Conservation (phyloP, 2,888 invertebrate species). For the Megalurothrips usitatus region DNA sequence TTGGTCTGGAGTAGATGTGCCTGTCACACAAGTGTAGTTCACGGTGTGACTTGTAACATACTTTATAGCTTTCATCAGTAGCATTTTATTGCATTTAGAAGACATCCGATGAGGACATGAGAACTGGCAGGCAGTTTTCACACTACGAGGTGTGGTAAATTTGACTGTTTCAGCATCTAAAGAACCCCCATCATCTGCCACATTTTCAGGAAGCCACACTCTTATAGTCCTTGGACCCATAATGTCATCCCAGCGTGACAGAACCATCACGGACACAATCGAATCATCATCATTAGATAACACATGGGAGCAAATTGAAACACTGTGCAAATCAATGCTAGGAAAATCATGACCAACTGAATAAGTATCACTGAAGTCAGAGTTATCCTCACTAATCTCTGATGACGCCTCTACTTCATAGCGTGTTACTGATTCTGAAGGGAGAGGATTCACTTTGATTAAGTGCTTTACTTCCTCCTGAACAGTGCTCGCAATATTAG, state of each 20-base stretch:
- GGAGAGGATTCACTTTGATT: conserved; percentile 34
- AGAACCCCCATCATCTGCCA: neutral
- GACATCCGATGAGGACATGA: neutral
- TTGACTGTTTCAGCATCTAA: neutral
- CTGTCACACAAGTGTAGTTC: conserved; percentile 35
- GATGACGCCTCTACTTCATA: conserved; percentile 1
- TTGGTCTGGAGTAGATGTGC: conserved; percentile 30
- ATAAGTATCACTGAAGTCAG: neutral
- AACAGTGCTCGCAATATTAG: conserved; percentile 35
- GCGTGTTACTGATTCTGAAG: neutral
- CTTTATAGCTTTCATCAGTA: conserved; percentile 35
- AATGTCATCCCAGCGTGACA: conserved; percentile 39
- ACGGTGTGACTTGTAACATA: conserved; percentile 38
- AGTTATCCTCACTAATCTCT: neutral
- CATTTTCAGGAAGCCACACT: conserved; percentile 35
- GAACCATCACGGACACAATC: conserved; percentile 36
- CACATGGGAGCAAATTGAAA: conserved; percentile 34
- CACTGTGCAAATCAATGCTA: neutral
- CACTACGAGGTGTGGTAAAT: neutral
- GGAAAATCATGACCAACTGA: conserved; percentile 8
- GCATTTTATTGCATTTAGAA: neutral
- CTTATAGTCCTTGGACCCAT: conserved; percentile 38
- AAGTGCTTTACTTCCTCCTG: conserved; percentile 35
- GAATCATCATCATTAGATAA: conserved; percentile 35
- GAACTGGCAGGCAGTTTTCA: neutral